A percentile compares a stretch with the other conserved stretches of the same genome.
Conservation (phyloP, 2,888 invertebrate genomes). For the Gandaritis pyraliata region DNA sequence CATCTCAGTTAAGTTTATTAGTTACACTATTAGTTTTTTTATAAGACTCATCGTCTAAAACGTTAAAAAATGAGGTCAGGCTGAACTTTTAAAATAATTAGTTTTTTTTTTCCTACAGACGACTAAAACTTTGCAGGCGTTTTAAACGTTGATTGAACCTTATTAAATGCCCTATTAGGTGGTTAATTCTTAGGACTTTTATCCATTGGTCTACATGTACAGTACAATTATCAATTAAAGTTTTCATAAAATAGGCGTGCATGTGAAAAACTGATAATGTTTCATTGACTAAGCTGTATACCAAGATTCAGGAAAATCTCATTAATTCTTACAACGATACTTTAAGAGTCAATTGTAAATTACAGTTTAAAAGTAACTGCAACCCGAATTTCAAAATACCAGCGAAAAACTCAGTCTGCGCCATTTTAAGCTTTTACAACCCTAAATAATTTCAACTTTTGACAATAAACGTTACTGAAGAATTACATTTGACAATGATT, state of each 20-base stretch:
- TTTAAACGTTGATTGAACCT: neutral
- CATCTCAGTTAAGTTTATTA: too few species aligned
- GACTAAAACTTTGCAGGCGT: neutral
- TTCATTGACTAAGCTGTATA: too few species aligned
- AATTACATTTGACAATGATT: constrained; percentile 33
- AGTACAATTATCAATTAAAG: too few species aligned
- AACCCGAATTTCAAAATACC: neutral
- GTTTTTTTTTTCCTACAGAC: constrained; percentile 1
- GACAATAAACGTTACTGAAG: constrained; percentile 32
- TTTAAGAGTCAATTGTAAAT: neutral
- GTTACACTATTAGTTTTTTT: too few species aligned
- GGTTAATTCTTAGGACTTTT: too few species aligned
- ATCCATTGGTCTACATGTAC: too few species aligned
- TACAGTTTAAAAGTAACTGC: neutral
- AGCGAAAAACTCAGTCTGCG: constrained; percentile 2
- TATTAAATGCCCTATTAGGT: neutral
- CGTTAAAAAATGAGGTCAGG: neutral
- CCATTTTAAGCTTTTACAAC: constrained; percentile 26
- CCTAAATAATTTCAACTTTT: constrained; percentile 34
- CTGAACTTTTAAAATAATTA: neutral
- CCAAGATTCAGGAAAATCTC: too few species aligned
- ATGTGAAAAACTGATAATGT: too few species aligned
- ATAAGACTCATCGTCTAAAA: too few species aligned
- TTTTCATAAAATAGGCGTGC: too few species aligned
- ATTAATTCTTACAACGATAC: too few species aligned